These are phyloP conservation scores for Lithobates pipiens DNA, from an alignment of 2,797 vertebrate species.

Conservation along the genomic window DNA sequence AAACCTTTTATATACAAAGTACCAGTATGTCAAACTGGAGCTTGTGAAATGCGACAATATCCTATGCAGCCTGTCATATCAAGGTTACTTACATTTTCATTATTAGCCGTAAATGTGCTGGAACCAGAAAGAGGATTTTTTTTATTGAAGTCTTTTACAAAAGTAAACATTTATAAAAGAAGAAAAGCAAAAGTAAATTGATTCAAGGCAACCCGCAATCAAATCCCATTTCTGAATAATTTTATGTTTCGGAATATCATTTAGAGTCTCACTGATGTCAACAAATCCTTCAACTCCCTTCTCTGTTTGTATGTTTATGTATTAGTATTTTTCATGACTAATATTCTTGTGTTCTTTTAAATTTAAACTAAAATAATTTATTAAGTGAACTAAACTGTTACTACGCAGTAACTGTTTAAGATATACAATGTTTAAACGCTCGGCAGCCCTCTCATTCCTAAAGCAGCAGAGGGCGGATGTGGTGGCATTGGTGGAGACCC, in stretches of 20 bases:
- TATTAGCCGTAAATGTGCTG: not conserved
- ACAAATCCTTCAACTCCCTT: not conserved
- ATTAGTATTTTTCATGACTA: not conserved
- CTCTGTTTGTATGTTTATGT: not conserved
- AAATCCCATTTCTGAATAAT: not conserved
- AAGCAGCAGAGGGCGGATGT: too few species aligned
- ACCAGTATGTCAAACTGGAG: not conserved
- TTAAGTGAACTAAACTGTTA: not conserved
- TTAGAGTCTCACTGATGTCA: slow-evolving; percentile 8
- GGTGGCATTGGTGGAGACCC: too few species aligned
- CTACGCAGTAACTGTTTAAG: not conserved
- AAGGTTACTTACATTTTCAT: slow-evolving; percentile 25
- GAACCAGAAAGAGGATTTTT: not conserved
- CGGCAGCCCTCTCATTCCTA: too few species aligned
- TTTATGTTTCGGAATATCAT: slow-evolving; percentile 15
- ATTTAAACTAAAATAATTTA: not conserved
- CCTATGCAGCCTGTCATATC: not conserved
- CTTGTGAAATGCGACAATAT: not conserved
- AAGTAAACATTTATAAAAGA: slow-evolving; percentile 16
- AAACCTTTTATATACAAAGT: not conserved
- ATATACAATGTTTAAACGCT: too few species aligned
- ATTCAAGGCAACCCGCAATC: slow-evolving; percentile 5
- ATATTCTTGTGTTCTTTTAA: not conserved
- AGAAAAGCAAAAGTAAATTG: slow-evolving; percentile 5
- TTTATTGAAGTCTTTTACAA: slow-evolving; percentile 14